Evolutionary conservation across 2,113 vertebrate genomes (phyloP).

Genomic region (Pao palembangensis): DNA sequence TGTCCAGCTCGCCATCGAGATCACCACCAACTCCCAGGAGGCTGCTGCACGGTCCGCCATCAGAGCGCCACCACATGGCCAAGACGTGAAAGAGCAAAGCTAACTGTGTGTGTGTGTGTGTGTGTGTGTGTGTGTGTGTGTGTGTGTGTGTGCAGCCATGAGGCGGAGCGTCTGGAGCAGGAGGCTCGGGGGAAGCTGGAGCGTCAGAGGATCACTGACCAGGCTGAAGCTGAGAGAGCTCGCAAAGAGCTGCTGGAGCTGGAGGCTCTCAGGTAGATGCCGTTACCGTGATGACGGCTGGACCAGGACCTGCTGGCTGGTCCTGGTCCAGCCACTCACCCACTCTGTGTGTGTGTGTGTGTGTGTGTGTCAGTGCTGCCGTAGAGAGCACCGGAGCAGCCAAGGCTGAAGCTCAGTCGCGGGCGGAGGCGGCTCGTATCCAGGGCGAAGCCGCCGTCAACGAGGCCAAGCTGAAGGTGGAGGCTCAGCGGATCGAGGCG

Average conservation of each 20-base stretch:
- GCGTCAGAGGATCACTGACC: slow-evolving; percentile 85
- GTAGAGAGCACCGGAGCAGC: slow-evolving; percentile 87
- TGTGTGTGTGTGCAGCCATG: slow-evolving; percentile 72
- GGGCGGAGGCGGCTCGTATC: slow-evolving; percentile 81
- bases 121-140: neutral
- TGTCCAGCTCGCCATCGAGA: slow-evolving; percentile 90
- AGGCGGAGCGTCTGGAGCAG: slow-evolving; percentile 87
- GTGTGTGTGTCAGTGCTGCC: slow-evolving; percentile 64
- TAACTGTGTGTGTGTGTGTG: neutral
- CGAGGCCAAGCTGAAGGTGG: slow-evolving; percentile 83
- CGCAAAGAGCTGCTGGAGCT: slow-evolving; percentile 85
- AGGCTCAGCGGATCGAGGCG: slow-evolving; percentile 83
- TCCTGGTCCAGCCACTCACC: too few species aligned
- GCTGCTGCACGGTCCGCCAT: slow-evolving; percentile 77
- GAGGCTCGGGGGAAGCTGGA: slow-evolving; percentile 86
- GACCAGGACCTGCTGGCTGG: too few species aligned
- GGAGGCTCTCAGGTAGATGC: slow-evolving; percentile 82
- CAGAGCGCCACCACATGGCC: neutral
- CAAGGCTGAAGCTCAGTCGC: slow-evolving; percentile 83
- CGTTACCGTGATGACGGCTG: too few species aligned
- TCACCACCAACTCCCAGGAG: slow-evolving; percentile 95
- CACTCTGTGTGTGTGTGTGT: neutral
- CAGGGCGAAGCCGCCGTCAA: slow-evolving; percentile 83
- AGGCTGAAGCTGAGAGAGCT: slow-evolving; percentile 81
- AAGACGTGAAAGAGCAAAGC: too few species aligned